Conservation (phyloP, 2,888 invertebrate species). For the Mechanitis messenoides region DNA sequence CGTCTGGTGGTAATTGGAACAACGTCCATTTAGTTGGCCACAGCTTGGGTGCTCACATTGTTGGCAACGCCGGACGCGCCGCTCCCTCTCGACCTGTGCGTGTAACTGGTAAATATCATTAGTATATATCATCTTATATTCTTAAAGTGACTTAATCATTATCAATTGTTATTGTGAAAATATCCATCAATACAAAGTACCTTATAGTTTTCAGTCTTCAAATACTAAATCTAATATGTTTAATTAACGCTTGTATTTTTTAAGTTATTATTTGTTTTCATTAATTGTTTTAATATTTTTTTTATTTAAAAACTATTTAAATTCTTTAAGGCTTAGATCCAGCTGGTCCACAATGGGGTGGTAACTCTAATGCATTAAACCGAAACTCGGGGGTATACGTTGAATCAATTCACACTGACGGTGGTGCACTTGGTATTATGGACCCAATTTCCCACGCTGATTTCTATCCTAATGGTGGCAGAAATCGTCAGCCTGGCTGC, state of each 20-base stretch:
- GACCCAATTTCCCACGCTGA: slow-evolving; percentile 37
- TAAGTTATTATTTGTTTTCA: too few species aligned
- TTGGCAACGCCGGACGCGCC: slow-evolving; percentile 53
- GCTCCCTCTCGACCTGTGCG: slow-evolving; percentile 39
- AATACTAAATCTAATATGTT: too few species aligned
- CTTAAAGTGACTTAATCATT: too few species aligned
- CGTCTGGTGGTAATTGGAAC: slow-evolving; percentile 54
- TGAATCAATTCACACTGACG: slow-evolving; percentile 43
- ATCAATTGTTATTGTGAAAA: too few species aligned
- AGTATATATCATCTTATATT: too few species aligned
- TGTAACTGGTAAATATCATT: slow-evolving; percentile 45
- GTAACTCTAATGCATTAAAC: slow-evolving; percentile 33
- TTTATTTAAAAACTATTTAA: background rate
- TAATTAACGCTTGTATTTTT: too few species aligned
- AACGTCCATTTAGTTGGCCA: slow-evolving; percentile 64
- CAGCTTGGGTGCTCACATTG: slow-evolving; percentile 69
- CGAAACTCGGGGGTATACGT: slow-evolving; percentile 36
- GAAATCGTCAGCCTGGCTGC: slow-evolving; percentile 40
- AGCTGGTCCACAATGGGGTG: slow-evolving; percentile 37
- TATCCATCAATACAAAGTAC: too few species aligned
- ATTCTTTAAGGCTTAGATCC: slow-evolving; percentile 36
- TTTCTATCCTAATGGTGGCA: slow-evolving; percentile 45
- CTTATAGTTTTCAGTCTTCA: too few species aligned
- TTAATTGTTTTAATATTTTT: too few species aligned
- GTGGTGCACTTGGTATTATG: slow-evolving; percentile 38